A percentile compares a stretch with the other conserved stretches of the same genome.
Conservation (phyloP, 2,797 vertebrate genomes). For the Oreortyx pictus region DNA sequence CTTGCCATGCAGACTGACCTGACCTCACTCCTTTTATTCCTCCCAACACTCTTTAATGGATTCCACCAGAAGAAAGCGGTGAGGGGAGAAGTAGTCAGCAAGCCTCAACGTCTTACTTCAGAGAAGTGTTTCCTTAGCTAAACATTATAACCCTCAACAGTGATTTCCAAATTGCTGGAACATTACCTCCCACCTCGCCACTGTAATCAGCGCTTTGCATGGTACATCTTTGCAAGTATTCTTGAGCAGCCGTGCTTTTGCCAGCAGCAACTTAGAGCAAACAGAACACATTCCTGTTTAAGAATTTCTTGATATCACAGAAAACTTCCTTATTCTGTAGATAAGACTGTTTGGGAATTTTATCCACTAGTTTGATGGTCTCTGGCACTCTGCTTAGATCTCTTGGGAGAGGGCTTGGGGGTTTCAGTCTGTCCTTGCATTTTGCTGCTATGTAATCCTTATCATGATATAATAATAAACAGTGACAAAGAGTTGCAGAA, state of each 20-base stretch:
- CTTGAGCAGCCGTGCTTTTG: background rate
- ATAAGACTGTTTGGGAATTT: background rate
- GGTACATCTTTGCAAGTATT: background rate
- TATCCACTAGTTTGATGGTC: background rate
- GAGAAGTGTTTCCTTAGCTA: constrained; percentile 55
- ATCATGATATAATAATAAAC: background rate
- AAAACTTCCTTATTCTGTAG: background rate
- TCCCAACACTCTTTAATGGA: constrained; percentile 46
- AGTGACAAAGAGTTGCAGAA: background rate
- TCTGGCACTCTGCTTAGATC: background rate
- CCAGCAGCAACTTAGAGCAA: constrained; percentile 19
- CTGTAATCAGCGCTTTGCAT: background rate
- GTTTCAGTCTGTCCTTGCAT: background rate
- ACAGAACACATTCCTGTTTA: background rate
- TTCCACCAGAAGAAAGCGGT: constrained; percentile 44
- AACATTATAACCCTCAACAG: constrained; percentile 32
- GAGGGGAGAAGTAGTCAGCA: constrained; percentile 7
- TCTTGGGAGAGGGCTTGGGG: background rate
- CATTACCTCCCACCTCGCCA: constrained; percentile 39
- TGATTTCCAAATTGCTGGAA: constrained; percentile 60
- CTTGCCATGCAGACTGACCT: constrained; percentile 23
- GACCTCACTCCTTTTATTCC: constrained; percentile 52
- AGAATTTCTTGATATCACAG: background rate
- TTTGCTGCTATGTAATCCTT: background rate
- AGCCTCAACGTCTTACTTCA: constrained; percentile 50